Base-by-base conservation (phyloP, 1,140 invertebrate genomes). In the Sipha flava region DNA sequence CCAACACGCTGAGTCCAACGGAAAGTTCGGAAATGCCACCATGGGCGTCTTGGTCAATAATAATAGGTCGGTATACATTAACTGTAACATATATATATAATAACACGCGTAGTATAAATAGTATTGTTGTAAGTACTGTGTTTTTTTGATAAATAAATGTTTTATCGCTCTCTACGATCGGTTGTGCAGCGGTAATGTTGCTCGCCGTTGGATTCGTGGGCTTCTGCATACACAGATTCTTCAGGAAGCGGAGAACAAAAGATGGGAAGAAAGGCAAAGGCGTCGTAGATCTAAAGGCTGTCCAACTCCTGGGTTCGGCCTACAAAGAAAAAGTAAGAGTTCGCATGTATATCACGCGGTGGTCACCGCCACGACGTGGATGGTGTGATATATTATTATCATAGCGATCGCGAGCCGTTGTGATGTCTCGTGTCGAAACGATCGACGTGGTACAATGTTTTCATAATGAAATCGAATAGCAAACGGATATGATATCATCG, bases 251-350 rank as follows among this genome's bases (percentile, higher is more conserved):
- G 86, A 91, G 95, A 82, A 94, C 94, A 88, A 97, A 97, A 90
- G 95, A 97, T 88, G 94, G 93, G 83, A 97, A 97, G 86, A 97
- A 98, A 87, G 95, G 95, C 54, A 97, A 98, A 86, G 95, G 95
- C 80, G 90, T 90, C 16, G 96, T 98, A 81, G 97, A 98, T 86
- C 88, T 98, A 81, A 98, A 98, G 88, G 95, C 94, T 84, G 96
- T 98, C 82, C 95, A 97, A 84, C 88, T 98, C 45, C 88, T 99
- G 73, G 96, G 96, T 84, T 96, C 95, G 83, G 94, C 95, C 54
- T 97, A 96, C 88, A 98, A 98, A 87, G 96, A 99, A 89, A 98
- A 98, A 92, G 96, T 96, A 90, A 84, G 14, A 79, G 45, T 29
- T 31, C 5, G 14, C 43, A 7, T 52, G 23, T 14, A 49, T 49